Base-by-base conservation (phyloP, 2,113 vertebrate genomes). In the Mola mola region DNA sequence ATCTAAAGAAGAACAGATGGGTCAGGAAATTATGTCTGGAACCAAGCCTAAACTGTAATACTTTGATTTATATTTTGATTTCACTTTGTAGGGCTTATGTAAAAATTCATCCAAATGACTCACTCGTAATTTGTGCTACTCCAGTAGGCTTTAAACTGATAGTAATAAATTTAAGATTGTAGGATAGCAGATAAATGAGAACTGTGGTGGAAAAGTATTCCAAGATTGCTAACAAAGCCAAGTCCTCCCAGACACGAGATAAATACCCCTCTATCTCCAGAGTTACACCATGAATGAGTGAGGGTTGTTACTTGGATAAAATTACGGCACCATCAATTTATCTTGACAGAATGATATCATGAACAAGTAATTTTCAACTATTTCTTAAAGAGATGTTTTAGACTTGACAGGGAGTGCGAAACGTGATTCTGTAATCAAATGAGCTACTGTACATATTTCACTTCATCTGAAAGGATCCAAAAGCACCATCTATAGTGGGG, bases 1-100 rank as follows among this genome's bases (percentile, higher is more conserved):
- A 47, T 79, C 65, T 83, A 73, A 81, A 82, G 56, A 20, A 48
- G 53, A 82, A 72, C 87, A 87, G 75, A 78, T 85, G 74, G 80
- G 50, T 31, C 31, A 69, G 67, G 78, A 78, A 83, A 77, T 75
- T 17, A 55, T 55, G 63, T 66, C 38, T 78, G 68, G 62, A 78
- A 72, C 50, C 21, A n/a, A 33, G 78, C 56, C 71, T 62, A 10
- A 3, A 15, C 33, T 13, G 38, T 12, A 65, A 53, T 53, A 49
- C 62, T 81, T 81, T 67, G 70, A 79, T 51, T 65, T 31, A 19
- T 73, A 43, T 77, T 69, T 66, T 56, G 10, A 66, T 77, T 79
- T 75, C 40, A 55, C 42, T 66, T 64, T 66, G 55, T 42, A 8
- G 13, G 44, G 24, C 10, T 62, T 25, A 46, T 68, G 46, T 62